These are phyloP conservation scores for Rhysida immarginata DNA, from an alignment of 1,140 invertebrate species.

Conservation along the genomic window DNA sequence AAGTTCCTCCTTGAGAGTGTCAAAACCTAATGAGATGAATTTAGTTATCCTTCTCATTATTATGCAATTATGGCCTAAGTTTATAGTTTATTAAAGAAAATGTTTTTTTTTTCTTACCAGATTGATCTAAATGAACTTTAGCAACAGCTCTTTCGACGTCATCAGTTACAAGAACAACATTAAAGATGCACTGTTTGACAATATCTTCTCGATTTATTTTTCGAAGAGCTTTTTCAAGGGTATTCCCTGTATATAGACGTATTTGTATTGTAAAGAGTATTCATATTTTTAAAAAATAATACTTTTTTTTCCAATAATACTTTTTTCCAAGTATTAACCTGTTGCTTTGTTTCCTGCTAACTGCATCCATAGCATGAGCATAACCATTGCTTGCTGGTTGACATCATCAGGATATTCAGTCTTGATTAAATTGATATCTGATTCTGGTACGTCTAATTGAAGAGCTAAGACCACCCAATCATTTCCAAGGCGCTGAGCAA, in stretches of 20 bases:
- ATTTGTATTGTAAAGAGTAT: no score
- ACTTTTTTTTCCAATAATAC: no score
- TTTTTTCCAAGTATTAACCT: conserved; percentile 34
- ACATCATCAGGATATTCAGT: conserved; percentile 67
- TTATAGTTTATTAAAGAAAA: background rate
- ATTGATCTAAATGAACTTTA: conserved; percentile 54
- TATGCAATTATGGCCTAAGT: background rate
- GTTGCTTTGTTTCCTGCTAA: conserved; percentile 55
- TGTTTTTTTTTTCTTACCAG: conserved; percentile 24
- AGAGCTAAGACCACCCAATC: conserved; percentile 79
- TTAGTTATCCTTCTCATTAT: background rate
- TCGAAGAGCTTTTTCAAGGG: conserved; percentile 70
- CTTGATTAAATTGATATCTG: conserved; percentile 74
- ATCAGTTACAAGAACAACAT: conserved; percentile 61
- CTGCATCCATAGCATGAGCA: conserved; percentile 74
- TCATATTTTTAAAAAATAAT: background rate
- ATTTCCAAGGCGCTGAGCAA: conserved; percentile 74
- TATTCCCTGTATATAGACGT: conserved; percentile 53
- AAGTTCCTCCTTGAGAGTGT: conserved; percentile 52
- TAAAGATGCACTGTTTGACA: conserved; percentile 74
- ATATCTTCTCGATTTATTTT: conserved; percentile 84
- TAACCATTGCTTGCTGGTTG: conserved; percentile 77
- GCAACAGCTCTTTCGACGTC: conserved; percentile 62
- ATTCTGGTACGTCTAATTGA: conserved; percentile 59
- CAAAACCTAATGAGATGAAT: conserved; percentile 40